Base-by-base conservation (phyloP, 2,888 invertebrate species). In the Clivina fossor region DNA sequence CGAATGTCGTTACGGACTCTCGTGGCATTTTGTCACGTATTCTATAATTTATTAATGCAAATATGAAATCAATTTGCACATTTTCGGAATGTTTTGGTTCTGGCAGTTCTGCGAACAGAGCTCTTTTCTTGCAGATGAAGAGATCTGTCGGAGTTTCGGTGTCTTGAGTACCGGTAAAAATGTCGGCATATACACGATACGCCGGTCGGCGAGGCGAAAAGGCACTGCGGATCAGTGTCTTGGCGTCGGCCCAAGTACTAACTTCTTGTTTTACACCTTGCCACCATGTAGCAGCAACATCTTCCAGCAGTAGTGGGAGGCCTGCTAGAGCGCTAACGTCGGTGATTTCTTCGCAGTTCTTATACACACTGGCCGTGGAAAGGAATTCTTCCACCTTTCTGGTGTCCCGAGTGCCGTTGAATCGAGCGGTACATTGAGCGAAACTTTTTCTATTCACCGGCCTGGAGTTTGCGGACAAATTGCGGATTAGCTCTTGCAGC, bases 61-160 rank as follows among this genome's bases (percentile, higher is more conserved):
- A 62, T 2, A 62, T 44, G 15, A 62, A 33, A 18, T 61, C 63
- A 8, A 62, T 8, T 46, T 62, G 58, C 16, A 57, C 57, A 4
- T 49, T 58, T 44, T 61, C 62, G 26, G 59, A 57, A 28, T 58
- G 58, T 5, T 57, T 22, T 16, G 48, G 38, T 5, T 26, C 8
- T 11, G 62, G 60, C 18, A 62, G 35, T 38, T 57, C 47, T 15
- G 58, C 56, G 4, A 63, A 9, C 9, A 61, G 18, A 8, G 58
- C 60, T 20, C 61, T 22, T 43, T 63, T 61, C 20, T 20, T 22
- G 26, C 56, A 56, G 7, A 63, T 30, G 53, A 62, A 63, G 11
- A 43, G 32, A 19, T 55, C 53, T 9, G 41, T 46, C 8, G 57
- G 47, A 8, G 30, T 54, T 7, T 41, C 16, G 2, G 20, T 19